Base-by-base conservation (phyloP, 2,888 invertebrate species). In the Tenthredo scrophulariae region DNA sequence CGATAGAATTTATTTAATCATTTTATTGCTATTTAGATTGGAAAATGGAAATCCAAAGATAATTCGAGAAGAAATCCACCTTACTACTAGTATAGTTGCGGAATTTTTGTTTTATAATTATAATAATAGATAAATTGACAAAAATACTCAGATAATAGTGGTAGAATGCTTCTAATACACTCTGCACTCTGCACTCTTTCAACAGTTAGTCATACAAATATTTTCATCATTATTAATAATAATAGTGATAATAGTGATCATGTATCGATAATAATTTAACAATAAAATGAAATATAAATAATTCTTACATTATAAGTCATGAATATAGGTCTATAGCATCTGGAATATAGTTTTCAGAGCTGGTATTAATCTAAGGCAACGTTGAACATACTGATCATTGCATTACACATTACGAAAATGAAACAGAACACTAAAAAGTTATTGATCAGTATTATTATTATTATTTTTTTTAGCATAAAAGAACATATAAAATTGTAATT, bases 291-390 rank as follows among this genome's bases (percentile, higher is more conserved):
- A 80, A 40, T 40, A 80, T 80, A 58, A 58, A 80, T 80, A 40
- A 62, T 58, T 40, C 40, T 80, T 37, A 80, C 26, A 62, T 58
- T 80, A 80, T 80, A 26, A 80, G 80, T 80, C 58, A 80, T 80
- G 80, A 80, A 40, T 22, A 50, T 80, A 80, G 50, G n/a, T 18
- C 72, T 43, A 72, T 22, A 74, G 1, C 77, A 50, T 22, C 77
- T 50, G 77, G 50, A 77, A 77, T 77, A 43, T 74, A 10, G n/a
- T n/a, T 77, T 46, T 50, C 46, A 54, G 77, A 15, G 29, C 33
- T 50, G 77, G 15, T 67, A 33, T 33, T 33, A 33, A 33, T 7
- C 0, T 29, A 33, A 7, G 67, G 33, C 33, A 67, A 67, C 67
- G 18, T 67, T 18, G 18, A 50, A n/a, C 5, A 50, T 50, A 50